Evolutionary conservation across 2,888 invertebrate species (phyloP).

Genomic region (Steromphala cineraria): DNA sequence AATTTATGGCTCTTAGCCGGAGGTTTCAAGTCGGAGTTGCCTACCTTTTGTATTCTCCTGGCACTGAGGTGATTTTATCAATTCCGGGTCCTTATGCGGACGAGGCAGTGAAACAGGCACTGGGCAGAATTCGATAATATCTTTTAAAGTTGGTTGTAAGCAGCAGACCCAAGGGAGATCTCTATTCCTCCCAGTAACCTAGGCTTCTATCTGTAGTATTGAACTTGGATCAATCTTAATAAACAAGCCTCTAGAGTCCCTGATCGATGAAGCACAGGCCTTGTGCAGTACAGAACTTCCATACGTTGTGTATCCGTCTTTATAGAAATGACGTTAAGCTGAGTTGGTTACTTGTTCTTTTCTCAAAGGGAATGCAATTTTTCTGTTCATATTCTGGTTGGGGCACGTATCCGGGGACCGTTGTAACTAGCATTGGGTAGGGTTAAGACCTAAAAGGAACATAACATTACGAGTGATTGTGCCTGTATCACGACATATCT

Average conservation of each 20-base stretch:
- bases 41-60: neutral
- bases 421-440: too few relatives aligned
- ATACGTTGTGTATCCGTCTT: neutral
- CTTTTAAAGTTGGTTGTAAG: neutral
- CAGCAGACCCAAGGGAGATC: neutral
- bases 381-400: too few relatives aligned
- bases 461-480: too few relatives aligned
- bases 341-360: neutral
- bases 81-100: neutral
- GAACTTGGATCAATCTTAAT: neutral
- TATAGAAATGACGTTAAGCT: neutral
- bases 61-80: conserved; percentile 5
- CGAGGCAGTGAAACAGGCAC: neutral
- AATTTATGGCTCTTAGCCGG: conserved; percentile 4
- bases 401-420: too few relatives aligned
- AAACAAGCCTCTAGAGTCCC: neutral
- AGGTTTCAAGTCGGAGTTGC: neutral
- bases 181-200: neutral
- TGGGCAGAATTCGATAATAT: neutral
- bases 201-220: neutral
- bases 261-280: neutral
- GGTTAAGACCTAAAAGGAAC: too few relatives aligned
- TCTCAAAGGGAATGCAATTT: neutral
- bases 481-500: too few relatives aligned
- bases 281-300: neutral